Conservation (phyloP, 2,888 invertebrate genomes). For the Brachyptera risi region DNA sequence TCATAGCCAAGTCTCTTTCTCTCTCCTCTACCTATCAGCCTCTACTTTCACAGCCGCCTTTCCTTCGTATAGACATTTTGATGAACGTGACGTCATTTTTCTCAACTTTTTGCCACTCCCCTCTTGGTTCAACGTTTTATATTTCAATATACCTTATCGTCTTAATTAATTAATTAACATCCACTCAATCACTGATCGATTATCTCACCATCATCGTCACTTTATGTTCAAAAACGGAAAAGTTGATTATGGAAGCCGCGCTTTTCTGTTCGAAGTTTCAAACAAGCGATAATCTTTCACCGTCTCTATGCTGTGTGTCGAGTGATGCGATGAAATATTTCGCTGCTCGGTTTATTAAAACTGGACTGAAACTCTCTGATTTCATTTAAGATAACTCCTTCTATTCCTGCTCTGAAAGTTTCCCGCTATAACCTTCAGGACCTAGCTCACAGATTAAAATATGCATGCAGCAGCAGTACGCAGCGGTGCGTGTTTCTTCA, state of each 20-base stretch:
- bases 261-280: not conserved
- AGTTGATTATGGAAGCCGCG: not conserved
- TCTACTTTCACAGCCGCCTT: not conserved
- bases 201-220: conserved; percentile 1
- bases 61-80: not conserved
- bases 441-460: conserved; percentile 11
- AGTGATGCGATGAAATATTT: not conserved
- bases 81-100: conserved; percentile 8
- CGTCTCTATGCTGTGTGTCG: not conserved
- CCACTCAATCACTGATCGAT: not conserved
- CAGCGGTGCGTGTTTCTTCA: conserved; percentile 4
- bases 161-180: not conserved
- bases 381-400: conserved; percentile 24
- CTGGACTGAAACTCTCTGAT: conserved; percentile 11
- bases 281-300: conserved; percentile 3
- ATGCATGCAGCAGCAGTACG: conserved; percentile 15
- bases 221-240: not conserved
- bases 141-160: not conserved
- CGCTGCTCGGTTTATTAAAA: conserved; percentile 8
- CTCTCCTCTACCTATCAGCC: conserved; percentile 3
- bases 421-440: conserved; percentile 18
- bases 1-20: not conserved
- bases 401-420: conserved; percentile 8
- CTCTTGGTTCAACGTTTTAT: no score
- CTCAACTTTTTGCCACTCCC: no score